Percentiles rank a stretch among this genome's conserved stretches.
Conservation (phyloP, 2,797 vertebrate species). For the Tapera naevia region DNA sequence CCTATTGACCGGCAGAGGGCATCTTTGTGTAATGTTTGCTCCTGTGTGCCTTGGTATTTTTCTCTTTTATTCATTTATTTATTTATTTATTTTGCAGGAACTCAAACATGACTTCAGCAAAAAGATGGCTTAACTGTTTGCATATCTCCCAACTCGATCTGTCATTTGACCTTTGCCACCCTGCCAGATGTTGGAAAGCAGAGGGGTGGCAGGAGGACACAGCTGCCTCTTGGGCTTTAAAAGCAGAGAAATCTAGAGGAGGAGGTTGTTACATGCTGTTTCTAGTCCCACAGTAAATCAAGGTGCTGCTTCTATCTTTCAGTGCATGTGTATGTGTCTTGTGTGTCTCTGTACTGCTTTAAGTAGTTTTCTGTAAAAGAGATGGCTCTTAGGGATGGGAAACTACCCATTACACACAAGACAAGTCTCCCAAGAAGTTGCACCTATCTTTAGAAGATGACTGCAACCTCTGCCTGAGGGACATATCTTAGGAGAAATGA, state of each 20-base stretch:
- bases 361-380: background rate
- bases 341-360: constrained; percentile 48
- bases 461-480: background rate
- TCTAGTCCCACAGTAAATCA: constrained; percentile 46
- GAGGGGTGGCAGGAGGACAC: background rate
- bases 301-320: constrained; percentile 33
- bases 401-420: background rate
- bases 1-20: constrained; percentile 67
- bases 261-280: background rate
- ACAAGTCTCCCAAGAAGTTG: background rate
- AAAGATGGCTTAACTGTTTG: constrained; percentile 34
- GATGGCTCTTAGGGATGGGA: background rate
- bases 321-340: constrained; percentile 23
- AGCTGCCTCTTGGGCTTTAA: background rate
- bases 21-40: background rate
- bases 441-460: background rate
- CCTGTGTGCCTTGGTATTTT: background rate
- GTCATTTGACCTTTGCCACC: constrained; percentile 5
- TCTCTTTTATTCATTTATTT: background rate
- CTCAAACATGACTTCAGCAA: constrained; percentile 23
- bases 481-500: background rate
- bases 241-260: background rate
- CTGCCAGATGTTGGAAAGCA: constrained; percentile 8
- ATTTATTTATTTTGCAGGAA: constrained; percentile 59
- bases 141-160: background rate